Base-by-base conservation (phyloP, 2,797 vertebrate species). In the Myripristis murdjan region DNA sequence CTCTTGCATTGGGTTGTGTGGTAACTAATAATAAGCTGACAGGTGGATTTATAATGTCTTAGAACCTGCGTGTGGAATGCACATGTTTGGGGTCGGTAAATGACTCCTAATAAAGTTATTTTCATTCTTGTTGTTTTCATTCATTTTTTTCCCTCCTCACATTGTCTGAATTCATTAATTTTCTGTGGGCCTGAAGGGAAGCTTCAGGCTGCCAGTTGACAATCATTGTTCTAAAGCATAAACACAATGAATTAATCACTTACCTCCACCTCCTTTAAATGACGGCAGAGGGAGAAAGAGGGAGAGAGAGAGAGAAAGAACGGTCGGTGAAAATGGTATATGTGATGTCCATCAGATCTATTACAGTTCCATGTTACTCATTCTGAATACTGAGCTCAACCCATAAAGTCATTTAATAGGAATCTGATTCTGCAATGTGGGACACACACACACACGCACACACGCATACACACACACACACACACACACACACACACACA, bases 201-300 rank as follows among this genome's bases (percentile, higher is more conserved):
- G n/a, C n/a, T n/a, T n/a, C n/a, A n/a, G n/a, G n/a, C n/a, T n/a
- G n/a, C n/a, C n/a, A n/a, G n/a, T n/a, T n/a, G n/a, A n/a, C n/a
- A n/a, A n/a, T n/a, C n/a, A n/a, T n/a, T n/a, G n/a, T n/a, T n/a
- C n/a, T n/a, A 65, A 56, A 69, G 78, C 54, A 61, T 28, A 73
- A 68, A 82, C 47, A 83, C 67, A 75, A 59, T 64, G 59, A 33
- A 58, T 69, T 64, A 39, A 11, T 8, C 52, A 96, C 97, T 95
- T 96, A 98, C 97, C 97, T 98, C 97, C 75, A 97, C 97, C 94
- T 98, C 97, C 97, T 98, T 95, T 88, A 87, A 77, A 92, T 47
- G 95, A 66, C 92, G 93, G 95, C 95, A 93, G 91, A 90, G 84
- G 89, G 91, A 91, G 89, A 88, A 93, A 82, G 33, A 35, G 33